Evolutionary conservation across 2,113 vertebrate species (phyloP).

Genomic region (Rana temporaria): DNA sequence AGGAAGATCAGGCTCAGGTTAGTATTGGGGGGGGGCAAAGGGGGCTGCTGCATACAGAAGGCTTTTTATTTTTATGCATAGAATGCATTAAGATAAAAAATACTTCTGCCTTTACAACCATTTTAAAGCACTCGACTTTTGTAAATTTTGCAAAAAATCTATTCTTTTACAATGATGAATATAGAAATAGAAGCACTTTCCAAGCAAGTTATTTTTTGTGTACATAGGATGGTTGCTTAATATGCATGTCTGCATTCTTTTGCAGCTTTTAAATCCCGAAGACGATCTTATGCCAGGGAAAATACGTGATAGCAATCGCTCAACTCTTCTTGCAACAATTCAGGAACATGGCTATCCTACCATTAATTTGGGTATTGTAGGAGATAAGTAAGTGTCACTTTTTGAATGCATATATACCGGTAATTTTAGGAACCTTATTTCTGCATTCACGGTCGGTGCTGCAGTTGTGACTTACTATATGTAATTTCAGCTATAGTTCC

Average conservation of each 20-base stretch:
- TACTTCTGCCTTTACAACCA: too few species aligned
- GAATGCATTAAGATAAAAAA: too few species aligned
- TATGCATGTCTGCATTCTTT: slow-evolving; percentile 13
- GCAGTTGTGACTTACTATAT: not conserved
- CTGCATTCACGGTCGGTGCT: not conserved
- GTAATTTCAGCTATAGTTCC: not conserved
- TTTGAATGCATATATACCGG: not conserved
- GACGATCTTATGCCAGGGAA: slow-evolving; percentile 97
- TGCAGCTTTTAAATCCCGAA: slow-evolving; percentile 94
- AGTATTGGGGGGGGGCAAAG: too few species aligned
- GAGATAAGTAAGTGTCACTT: slow-evolving; percentile 90
- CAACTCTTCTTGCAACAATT: slow-evolving; percentile 95
- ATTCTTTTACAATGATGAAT: too few species aligned
- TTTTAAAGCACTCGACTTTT: too few species aligned
- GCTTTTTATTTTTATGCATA: too few species aligned
- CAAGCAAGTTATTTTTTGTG: too few species aligned
- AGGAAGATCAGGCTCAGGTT: too few species aligned
- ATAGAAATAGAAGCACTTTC: too few species aligned
- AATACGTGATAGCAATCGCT: slow-evolving; percentile 97
- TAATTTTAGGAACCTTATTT: not conserved
- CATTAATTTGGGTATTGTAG: slow-evolving; percentile 98
- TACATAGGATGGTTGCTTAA: too few species aligned
- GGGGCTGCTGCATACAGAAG: too few species aligned
- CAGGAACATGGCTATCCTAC: slow-evolving; percentile 98
- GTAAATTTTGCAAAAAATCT: too few species aligned